phyloP scores from a whole-genome alignment of 2,797 vertebrate species.

The Pseudomugil gertrudae region DNA sequence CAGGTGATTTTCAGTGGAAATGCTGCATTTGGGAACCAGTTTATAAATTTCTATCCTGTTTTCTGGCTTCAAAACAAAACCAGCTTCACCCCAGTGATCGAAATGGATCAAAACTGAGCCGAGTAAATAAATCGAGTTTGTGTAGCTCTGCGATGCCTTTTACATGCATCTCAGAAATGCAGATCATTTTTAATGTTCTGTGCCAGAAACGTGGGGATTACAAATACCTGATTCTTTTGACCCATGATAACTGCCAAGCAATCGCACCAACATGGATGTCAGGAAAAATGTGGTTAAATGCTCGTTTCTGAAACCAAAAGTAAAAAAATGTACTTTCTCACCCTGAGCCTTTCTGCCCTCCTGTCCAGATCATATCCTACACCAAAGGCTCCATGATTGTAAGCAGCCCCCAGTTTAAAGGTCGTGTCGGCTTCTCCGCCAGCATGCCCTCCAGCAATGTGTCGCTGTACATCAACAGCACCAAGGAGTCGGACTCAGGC shows the following conservation, averaged over 20 bases:
- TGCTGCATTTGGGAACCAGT: neutral
- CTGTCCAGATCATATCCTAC: conserved; percentile 84
- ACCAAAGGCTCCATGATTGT: conserved; percentile 37
- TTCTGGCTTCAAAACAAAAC: neutral
- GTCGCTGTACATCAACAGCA: conserved; percentile 86
- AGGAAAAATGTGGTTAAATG: neutral
- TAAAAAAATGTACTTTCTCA: no score
- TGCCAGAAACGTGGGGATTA: conserved; percentile 27
- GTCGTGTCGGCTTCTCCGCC: conserved; percentile 78
- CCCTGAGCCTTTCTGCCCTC: neutral
- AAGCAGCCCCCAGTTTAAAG: conserved; percentile 52
- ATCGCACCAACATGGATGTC: neutral
- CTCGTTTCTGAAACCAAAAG: neutral
- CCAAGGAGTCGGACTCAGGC: conserved; percentile 85
- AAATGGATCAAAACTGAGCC: no score
- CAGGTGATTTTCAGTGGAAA: neutral
- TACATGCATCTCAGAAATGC: conserved; percentile 10
- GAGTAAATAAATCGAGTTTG: conserved; percentile 13
- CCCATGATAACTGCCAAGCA: neutral
- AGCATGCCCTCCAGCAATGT: conserved; percentile 74
- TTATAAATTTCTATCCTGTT: neutral
- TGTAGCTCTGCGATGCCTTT: conserved; percentile 6
- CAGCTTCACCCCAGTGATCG: neutral
- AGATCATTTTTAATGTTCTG: conserved; percentile 20
- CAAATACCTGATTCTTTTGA: conserved; percentile 25